phyloP scores from a whole-genome alignment of 2,113 vertebrate genomes.

The Anguilla rostrata region DNA sequence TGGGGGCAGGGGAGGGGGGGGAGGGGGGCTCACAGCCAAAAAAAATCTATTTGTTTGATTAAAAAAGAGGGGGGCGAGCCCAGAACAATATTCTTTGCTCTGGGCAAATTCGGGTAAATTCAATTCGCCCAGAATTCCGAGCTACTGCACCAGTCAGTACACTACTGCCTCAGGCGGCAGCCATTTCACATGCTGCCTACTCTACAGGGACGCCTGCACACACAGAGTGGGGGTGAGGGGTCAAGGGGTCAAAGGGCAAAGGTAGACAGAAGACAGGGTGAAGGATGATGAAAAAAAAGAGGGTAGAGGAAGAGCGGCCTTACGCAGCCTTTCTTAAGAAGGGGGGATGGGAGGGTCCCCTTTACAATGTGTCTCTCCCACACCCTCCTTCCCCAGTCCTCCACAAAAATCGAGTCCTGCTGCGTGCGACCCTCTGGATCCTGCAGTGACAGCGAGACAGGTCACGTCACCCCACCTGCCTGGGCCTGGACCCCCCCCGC shows the following conservation, averaged over 20 bases:
- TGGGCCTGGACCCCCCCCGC: conserved; percentile 22
- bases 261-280: conserved; percentile 40
- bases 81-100: too few species aligned
- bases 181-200: neutral
- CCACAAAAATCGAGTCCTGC: conserved; percentile 69
- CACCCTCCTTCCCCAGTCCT: conserved; percentile 75
- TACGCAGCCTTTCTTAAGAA: conserved; percentile 73
- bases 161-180: neutral
- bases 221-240: neutral
- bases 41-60: too few species aligned
- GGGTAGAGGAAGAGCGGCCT: conserved; percentile 50
- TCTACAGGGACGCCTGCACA: neutral
- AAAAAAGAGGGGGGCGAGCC: too few species aligned
- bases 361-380: conserved; percentile 76
- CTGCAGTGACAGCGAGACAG: conserved; percentile 59
- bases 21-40: too few species aligned
- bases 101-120: too few species aligned
- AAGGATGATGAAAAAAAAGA: conserved; percentile 33
- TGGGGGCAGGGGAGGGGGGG: too few species aligned
- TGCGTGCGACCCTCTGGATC: conserved; percentile 65
- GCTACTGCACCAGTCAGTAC: neutral
- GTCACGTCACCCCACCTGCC: conserved; percentile 20
- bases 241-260: conserved; percentile 18
- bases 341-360: conserved; percentile 73
- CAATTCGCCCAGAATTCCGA: too few species aligned